Evolutionary conservation across 2,888 invertebrate genomes (phyloP), one percentile per base, ranked within the genome.

Genomic region (Gonocerus acuteangulatus): DNA sequence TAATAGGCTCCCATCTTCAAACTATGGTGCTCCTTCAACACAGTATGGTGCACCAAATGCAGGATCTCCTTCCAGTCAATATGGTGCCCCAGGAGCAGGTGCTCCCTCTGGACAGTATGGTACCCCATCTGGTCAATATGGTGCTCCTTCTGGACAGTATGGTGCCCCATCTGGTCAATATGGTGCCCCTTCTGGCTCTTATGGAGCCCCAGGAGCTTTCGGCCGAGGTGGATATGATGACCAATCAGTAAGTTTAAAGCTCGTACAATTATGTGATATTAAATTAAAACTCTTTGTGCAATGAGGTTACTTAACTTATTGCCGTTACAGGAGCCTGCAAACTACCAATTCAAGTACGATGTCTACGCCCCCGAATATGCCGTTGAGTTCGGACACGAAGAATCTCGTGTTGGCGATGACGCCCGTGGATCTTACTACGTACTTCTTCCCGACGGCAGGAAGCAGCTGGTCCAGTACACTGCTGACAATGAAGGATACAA

Each of bases 371-470:
- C 81, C 69, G 82, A 85, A 77, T 84, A 83, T 74, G 87, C 87
- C 73, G 83, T 84, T 73, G 84, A 85, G 73, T 89, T 89, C 76
- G 86, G 89, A 72, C 89, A 90, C 78, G 84, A 85, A 70, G 89
- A 89, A 78, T 83, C 83, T 75, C 82, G 89, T 66, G 87, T 89
- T 74, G 89, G 89, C 68, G 89, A 89, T 75, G 79, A 82, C 69
- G 84, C 89, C 70, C 85, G 82, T 74, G 89, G 89, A 75, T 84
- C 87, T 77, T 90, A 89, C 80, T 87, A 89, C 78, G 89, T 90
- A 73, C 79, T 88, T 69, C 80, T 90, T 75, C 89, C 89, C 67
- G 89, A 89, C 77, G 89, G 89, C 74, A 84, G 89, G 76, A 88
- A 85, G 76, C 89, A 89, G 79, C 83, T 87, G 73, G 88, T 90